phyloP scores from a whole-genome alignment of 2,797 vertebrate species.

The Tokudaia muenninki region DNA sequence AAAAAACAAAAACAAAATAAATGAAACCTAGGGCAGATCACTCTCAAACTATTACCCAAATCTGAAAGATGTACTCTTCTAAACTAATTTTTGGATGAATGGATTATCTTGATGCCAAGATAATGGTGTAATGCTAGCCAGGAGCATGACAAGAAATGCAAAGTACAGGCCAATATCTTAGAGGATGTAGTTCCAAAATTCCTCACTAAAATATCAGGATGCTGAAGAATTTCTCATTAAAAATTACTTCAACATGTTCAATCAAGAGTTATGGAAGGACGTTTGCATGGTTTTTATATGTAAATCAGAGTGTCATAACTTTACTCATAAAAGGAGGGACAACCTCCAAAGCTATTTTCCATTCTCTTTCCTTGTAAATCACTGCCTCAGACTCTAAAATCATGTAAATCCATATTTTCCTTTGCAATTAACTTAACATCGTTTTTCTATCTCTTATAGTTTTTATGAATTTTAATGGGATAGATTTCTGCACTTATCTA shows the following conservation, averaged over 20 bases:
- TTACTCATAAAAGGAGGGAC: too few relatives aligned
- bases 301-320: background rate
- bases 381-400: background rate
- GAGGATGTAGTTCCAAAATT: background rate
- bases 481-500: background rate
- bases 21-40: too few relatives aligned
- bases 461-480: background rate
- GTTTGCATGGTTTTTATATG: background rate
- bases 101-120: background rate
- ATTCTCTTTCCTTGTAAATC: background rate
- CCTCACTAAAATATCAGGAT: background rate
- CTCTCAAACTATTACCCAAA: background rate
- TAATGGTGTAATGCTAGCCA: background rate
- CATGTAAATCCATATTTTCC: background rate
- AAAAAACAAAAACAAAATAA: background rate
- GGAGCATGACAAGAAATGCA: background rate
- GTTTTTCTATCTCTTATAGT: background rate
- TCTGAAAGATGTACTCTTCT: background rate
- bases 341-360: rapidly evolving
- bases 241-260: background rate
- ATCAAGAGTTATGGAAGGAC: background rate
- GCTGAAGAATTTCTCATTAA: too few relatives aligned
- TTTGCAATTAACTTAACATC: background rate
- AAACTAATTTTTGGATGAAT: background rate
- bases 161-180: too few relatives aligned